Base-by-base conservation (phyloP, 2,888 invertebrate genomes). In the Cantharis flavilabris region DNA sequence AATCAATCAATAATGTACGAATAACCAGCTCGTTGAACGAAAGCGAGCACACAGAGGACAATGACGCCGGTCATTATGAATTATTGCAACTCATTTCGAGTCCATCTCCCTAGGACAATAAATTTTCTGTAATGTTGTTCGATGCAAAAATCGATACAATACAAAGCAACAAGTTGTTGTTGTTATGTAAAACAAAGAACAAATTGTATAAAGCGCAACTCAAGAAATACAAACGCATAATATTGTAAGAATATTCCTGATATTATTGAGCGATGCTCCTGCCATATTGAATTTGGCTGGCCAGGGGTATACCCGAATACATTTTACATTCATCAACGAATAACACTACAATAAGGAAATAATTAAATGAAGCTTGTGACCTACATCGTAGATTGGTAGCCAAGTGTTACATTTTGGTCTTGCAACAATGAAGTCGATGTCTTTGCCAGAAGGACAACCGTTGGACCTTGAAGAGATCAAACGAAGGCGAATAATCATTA, bases 1-100 rank as follows among this genome's bases (percentile, higher is more conserved):
- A 16, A 72, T 75, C 69, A 75, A 75, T 75, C 75, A 75, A 75
- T 75, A 75, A 71, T 11, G 16, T 33, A 49, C n/a, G 49, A 49
- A 49, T 49, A 49, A 49, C n/a, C n/a, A 4, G 49, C 49, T 49
- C n/a, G 49, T 49, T 49, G 49, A n/a, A 49, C n/a, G 49, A 49
- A 49, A 49, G 13, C 49, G 49, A 49, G n/a, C 49, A 49, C 49
- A 49, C 49, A n/a, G 49, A 49, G 49, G 49, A 49, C 49, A 49
- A 49, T 49, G 49, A 49, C 49, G 49, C 49, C 49, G 49, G n/a
- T 49, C 49, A 49, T 49, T 49, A 49, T 49, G 49, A 49, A n/a
- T 49, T 49, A n/a, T 49, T 49, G 49, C 49, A 49, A 49, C 49
- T 49, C 49, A 49, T 9, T 49, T 49, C 49, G 49, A n/a, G 49